Conservation (phyloP, 2,797 vertebrate genomes). For the Rhabdophis nuchalis region DNA sequence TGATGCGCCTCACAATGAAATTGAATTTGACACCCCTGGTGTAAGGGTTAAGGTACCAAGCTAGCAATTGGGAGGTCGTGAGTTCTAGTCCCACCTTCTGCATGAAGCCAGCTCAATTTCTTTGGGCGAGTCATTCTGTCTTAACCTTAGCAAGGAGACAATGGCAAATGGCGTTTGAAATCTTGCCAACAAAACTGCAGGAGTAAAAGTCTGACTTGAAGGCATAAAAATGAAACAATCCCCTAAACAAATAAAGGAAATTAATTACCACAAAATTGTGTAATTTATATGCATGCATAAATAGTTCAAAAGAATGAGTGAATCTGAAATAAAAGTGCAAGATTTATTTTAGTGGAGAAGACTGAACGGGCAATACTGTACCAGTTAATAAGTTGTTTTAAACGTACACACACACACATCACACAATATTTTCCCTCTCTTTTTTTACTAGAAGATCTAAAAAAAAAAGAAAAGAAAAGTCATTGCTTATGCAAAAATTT, state of each 20-base stretch:
- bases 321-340: not conserved
- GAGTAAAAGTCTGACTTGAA: not conserved
- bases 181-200: not conserved
- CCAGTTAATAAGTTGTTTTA: not conserved
- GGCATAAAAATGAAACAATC: not conserved
- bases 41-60: not conserved
- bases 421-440: not conserved
- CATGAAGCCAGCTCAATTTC: not conserved
- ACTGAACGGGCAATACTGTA: not conserved
- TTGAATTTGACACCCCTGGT: not conserved
- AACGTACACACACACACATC: not conserved
- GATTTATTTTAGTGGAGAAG: not conserved
- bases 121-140: not conserved
- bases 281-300: not conserved
- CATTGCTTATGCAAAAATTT: conserved; percentile 74
- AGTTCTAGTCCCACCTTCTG: not conserved
- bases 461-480: conserved; percentile 53
- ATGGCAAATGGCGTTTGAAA: not conserved
- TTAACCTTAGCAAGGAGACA: not conserved
- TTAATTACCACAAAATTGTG: not conserved
- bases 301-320: not conserved
- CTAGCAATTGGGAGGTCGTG: not conserved
- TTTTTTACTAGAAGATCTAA: conserved; percentile 41
- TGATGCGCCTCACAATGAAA: no score
- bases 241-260: not conserved